phyloP scores from a whole-genome alignment of 2,888 invertebrate species.

The Liposcelis brunnea region DNA sequence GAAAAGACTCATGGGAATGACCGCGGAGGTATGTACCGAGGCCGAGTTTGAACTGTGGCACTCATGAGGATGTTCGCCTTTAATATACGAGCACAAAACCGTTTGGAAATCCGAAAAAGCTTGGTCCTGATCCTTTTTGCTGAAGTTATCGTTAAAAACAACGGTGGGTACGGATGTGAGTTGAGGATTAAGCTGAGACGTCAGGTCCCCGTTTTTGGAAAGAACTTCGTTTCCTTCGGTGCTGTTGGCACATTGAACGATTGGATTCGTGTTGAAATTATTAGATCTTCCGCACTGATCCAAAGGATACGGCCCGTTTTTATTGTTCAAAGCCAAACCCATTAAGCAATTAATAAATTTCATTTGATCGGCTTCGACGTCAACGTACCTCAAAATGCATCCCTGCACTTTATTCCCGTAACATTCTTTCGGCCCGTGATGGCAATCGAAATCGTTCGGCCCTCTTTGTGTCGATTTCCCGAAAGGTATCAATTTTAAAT shows the following conservation, averaged over 20 bases:
- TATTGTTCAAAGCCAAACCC: neutral
- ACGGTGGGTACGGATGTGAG: constrained; percentile 1
- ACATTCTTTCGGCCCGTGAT: constrained; percentile 23
- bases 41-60: neutral
- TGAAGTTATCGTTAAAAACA: neutral
- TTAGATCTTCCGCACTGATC: neutral
- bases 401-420: constrained; percentile 19
- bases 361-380: constrained; percentile 9
- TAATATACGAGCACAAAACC: neutral
- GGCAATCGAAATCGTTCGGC: constrained; percentile 22
- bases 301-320: neutral
- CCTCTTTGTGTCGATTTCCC: constrained; percentile 28
- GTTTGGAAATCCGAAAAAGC: neutral
- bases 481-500: constrained; percentile 30
- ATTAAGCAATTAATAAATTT: constrained; percentile 1
- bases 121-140: neutral
- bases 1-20: neutral
- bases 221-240: neutral
- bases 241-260: neutral
- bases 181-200: neutral
- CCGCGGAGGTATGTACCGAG: neutral
- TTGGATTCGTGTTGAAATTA: neutral
- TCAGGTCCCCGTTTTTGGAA: neutral
- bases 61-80: constrained; percentile 1
- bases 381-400: constrained; percentile 4